Conservation (phyloP, 1,140 invertebrate genomes). For the Lepidurus apus region DNA sequence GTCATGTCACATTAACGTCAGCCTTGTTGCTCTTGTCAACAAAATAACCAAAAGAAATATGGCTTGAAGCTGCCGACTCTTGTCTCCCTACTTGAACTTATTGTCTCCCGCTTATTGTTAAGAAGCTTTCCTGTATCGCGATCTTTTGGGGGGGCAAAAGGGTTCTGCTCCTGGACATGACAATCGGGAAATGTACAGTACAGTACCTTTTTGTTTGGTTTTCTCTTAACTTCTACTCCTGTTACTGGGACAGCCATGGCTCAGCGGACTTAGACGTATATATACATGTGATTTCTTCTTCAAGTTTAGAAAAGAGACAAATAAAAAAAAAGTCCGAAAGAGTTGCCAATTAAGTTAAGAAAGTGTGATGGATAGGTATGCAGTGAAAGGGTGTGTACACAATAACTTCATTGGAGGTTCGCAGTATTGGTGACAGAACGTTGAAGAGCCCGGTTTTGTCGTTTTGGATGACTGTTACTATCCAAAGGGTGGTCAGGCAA, state of each 20-base stretch:
- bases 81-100: background rate
- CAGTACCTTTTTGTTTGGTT: no score
- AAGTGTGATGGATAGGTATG: background rate
- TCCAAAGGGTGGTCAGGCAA: constrained; percentile 12
- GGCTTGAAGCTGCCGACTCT: background rate
- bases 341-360: background rate
- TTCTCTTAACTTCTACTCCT: background rate
- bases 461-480: constrained; percentile 1
- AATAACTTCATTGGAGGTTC: background rate
- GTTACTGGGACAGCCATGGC: background rate
- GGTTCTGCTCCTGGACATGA: background rate
- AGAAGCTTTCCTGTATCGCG: constrained; percentile 9
- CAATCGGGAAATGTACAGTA: background rate
- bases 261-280: background rate
- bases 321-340: background rate
- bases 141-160: background rate
- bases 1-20: background rate
- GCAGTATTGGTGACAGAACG: background rate
- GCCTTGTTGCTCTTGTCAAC: constrained; percentile 19
- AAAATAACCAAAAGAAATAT: background rate
- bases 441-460: background rate
- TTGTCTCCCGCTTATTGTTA: constrained; percentile 10
- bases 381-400: background rate
- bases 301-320: background rate
- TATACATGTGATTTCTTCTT: no score